phyloP scores from a whole-genome alignment of 2,113 vertebrate genomes.

The Lophochroa leadbeateri region DNA sequence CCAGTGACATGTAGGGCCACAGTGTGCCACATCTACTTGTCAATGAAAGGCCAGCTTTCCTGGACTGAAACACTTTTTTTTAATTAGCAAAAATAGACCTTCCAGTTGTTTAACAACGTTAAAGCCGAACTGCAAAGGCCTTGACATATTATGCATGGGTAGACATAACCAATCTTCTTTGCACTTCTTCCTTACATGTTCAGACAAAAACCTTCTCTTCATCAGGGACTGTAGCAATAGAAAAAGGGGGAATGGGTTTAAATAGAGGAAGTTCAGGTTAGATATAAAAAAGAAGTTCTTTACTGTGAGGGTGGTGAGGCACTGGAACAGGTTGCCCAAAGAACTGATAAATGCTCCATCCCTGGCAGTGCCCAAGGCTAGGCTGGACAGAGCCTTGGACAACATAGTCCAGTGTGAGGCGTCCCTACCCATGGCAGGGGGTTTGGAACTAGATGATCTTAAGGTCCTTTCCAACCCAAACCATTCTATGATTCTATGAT shows the following conservation, averaged over 20 bases:
- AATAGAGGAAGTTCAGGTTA: background rate
- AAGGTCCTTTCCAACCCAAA: background rate
- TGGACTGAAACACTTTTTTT: background rate
- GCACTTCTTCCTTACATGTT: background rate
- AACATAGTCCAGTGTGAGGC: background rate
- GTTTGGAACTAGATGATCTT: background rate
- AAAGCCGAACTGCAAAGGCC: background rate
- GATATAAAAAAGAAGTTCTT: background rate
- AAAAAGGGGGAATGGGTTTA: background rate
- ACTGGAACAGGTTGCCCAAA: background rate
- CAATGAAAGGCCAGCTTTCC: background rate
- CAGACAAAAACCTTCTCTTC: background rate
- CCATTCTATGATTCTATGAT: background rate
- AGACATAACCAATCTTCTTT: background rate
- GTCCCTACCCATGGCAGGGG: background rate
- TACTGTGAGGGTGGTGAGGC: background rate
- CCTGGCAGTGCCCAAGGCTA: background rate
- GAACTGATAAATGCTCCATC: background rate
- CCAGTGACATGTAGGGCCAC: accelerated
- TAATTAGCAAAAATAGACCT: background rate
- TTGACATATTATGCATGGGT: background rate
- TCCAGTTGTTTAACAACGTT: background rate
- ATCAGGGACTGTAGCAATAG: background rate
- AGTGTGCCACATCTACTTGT: background rate
- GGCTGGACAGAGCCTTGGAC: background rate